Percentiles rank a stretch among this genome's conserved stretches.
Evolutionary conservation across 2,797 vertebrate genomes (phyloP).

Genomic region (Kryptolebias ocellatus): DNA sequence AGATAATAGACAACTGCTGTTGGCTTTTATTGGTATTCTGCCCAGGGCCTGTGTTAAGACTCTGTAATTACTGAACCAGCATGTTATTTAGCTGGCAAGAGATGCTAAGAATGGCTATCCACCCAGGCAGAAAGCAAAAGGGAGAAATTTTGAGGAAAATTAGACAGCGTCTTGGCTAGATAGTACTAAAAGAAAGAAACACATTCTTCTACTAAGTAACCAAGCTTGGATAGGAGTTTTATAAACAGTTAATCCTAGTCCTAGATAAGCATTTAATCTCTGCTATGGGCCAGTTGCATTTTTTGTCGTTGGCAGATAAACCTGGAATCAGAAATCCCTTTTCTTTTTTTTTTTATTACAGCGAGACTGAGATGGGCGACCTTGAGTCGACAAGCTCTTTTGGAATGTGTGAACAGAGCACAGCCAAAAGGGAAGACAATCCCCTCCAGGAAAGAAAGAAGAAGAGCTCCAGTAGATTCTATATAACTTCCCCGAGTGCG

Average conservation of each 20-base stretch:
- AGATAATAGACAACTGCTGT: conserved; percentile 69
- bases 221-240: conserved; percentile 23
- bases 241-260: conserved; percentile 38
- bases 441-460: neutral
- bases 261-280: conserved; percentile 53
- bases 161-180: conserved; percentile 23
- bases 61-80: conserved; percentile 77
- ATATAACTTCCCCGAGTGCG: conserved; percentile 8
- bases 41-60: conserved; percentile 66
- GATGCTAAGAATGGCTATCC: conserved; percentile 62
- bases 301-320: conserved; percentile 51
- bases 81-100: conserved; percentile 74
- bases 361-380: conserved; percentile 38
- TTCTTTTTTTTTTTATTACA: conserved; percentile 28
- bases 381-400: conserved; percentile 60
- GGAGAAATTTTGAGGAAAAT: conserved; percentile 32
- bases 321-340: conserved; percentile 52
- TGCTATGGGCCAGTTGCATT: conserved; percentile 38
- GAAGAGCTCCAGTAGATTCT: conserved; percentile 26
- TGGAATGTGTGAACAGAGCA: conserved; percentile 63
- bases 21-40: conserved; percentile 68
- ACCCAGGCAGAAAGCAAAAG: conserved; percentile 43
- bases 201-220: conserved; percentile 22
- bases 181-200: conserved; percentile 31
- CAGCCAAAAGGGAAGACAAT: conserved; percentile 53